Percentiles rank a stretch among this genome's conserved stretches.
Conservation (phyloP, 2,888 invertebrate genomes). For the Uropetala carovei region DNA sequence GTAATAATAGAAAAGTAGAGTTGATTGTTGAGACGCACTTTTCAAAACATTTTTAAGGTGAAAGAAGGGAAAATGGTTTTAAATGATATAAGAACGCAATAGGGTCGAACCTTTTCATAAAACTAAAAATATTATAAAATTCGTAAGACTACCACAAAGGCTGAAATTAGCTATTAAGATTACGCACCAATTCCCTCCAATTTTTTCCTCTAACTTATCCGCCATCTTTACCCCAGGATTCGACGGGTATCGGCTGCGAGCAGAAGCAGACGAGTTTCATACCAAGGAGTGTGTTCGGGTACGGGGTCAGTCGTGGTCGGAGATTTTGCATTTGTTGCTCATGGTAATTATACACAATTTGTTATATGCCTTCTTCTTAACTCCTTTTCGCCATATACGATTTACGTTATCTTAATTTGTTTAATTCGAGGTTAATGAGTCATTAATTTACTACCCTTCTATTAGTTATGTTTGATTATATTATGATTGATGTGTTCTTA, state of each 20-base stretch:
- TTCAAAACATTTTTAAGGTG: neutral
- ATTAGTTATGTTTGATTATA: neutral
- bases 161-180: constrained; percentile 33
- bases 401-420: constrained; percentile 27
- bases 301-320: constrained; percentile 62
- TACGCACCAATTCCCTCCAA: constrained; percentile 63
- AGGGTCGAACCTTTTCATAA: neutral
- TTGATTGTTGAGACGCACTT: constrained; percentile 19
- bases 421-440: constrained; percentile 17
- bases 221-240: constrained; percentile 64
- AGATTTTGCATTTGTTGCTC: constrained; percentile 55
- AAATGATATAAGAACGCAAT: neutral
- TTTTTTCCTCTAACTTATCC: constrained; percentile 56
- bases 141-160: neutral
- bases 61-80: neutral
- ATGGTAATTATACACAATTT: constrained; percentile 39
- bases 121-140: neutral
- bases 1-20: neutral
- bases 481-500: neutral
- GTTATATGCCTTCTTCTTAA: neutral
- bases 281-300: constrained; percentile 59
- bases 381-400: neutral
- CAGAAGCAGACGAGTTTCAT: constrained; percentile 62
- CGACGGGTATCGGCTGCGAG: constrained; percentile 63
- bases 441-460: constrained; percentile 42